Evolutionary conservation across 2,888 invertebrate genomes (phyloP).

Genomic region (Alloplasta piceator): DNA sequence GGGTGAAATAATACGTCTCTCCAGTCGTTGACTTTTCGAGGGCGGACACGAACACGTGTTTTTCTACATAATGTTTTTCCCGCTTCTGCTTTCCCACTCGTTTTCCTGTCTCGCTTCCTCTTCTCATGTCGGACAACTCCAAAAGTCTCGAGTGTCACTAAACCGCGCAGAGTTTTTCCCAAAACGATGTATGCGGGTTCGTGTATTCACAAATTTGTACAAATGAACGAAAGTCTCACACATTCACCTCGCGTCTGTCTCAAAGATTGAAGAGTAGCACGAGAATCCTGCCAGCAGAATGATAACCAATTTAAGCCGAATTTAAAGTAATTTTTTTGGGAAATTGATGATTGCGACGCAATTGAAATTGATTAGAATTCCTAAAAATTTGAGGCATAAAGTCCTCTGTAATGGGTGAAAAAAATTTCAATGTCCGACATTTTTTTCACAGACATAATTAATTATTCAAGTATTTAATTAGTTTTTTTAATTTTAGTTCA

Average conservation of each 20-base stretch:
- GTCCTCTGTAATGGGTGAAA: too few relatives aligned
- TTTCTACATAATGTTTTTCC: constrained; percentile 26
- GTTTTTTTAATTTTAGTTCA: too few relatives aligned
- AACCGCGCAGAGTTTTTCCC: constrained; percentile 42
- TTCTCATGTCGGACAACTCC: constrained; percentile 22
- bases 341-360: constrained; percentile 45
- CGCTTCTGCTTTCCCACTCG: constrained; percentile 4
- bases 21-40: constrained; percentile 11
- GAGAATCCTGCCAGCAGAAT: constrained; percentile 8
- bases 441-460: too few relatives aligned
- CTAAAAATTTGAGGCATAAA: too few relatives aligned
- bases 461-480: too few relatives aligned
- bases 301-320: constrained; percentile 3
- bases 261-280: background rate
- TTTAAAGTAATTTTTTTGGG: constrained; percentile 21
- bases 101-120: background rate
- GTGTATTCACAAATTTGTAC: constrained; percentile 54
- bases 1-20: constrained; percentile 10
- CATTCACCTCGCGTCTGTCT: constrained; percentile 8
- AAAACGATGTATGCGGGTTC: constrained; percentile 52
- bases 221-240: constrained; percentile 16
- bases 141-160: constrained; percentile 59
- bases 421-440: too few relatives aligned
- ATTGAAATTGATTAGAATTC: constrained; percentile 8
- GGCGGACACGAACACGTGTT: constrained; percentile 49